phyloP scores from a whole-genome alignment of 2,113 vertebrate genomes.

The Peucedramus taeniatus region DNA sequence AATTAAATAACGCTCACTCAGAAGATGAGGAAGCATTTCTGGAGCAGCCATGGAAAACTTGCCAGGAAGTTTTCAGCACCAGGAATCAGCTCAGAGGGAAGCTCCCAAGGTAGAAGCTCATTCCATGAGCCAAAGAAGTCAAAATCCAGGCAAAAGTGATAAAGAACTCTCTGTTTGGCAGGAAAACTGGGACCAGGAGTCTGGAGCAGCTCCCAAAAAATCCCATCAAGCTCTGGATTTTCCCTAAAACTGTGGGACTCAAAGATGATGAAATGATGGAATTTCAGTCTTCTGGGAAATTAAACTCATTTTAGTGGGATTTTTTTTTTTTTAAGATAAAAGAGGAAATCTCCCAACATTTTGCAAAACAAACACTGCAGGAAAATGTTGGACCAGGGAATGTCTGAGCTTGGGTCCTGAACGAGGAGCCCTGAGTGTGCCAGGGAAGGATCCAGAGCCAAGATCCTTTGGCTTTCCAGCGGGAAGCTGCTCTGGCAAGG shows the following conservation, averaged over 20 bases:
- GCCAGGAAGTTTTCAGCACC: neutral
- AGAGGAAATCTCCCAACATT: neutral
- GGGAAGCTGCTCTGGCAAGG: neutral
- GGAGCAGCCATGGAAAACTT: neutral
- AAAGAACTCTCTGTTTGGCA: neutral
- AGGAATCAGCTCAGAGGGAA: neutral
- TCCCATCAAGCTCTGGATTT: neutral
- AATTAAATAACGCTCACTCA: neutral
- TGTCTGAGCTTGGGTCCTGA: neutral
- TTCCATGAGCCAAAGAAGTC: neutral
- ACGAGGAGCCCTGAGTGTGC: neutral
- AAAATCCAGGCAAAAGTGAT: neutral
- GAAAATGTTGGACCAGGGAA: neutral
- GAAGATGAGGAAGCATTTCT: neutral
- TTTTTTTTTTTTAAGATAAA: neutral
- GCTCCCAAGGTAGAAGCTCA: neutral
- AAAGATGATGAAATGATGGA: neutral
- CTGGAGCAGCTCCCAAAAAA: neutral
- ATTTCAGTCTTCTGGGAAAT: neutral
- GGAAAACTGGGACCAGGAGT: neutral
- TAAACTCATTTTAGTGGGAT: fast-evolving
- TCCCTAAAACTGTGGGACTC: neutral
- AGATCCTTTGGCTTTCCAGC: neutral
- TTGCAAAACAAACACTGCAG: neutral
- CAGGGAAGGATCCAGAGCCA: neutral